Percentiles rank a stretch among this genome's conserved stretches.
phyloP scores from a whole-genome alignment of 2,888 invertebrate genomes.

The Nomada lathburiana region DNA sequence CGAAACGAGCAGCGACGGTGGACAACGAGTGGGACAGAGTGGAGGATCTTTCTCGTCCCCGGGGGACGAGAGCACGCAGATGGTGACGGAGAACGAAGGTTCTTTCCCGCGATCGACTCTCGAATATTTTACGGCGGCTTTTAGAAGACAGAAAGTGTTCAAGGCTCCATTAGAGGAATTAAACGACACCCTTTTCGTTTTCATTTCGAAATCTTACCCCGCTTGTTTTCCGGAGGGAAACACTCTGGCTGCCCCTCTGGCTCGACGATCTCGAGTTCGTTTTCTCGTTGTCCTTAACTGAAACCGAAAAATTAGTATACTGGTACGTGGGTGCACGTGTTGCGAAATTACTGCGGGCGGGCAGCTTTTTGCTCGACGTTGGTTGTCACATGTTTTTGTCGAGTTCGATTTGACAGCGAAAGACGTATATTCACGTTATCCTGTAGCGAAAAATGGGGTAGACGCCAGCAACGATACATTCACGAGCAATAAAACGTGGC shows the following conservation, averaged over 20 bases:
- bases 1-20: slow-evolving; percentile 22
- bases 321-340: background rate
- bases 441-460: background rate
- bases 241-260: slow-evolving; percentile 80
- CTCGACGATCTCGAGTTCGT: slow-evolving; percentile 77
- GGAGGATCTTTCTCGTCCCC: background rate
- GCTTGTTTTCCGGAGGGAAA: slow-evolving; percentile 81
- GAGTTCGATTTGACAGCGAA: too few species aligned
- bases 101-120: background rate
- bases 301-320: slow-evolving; percentile 48
- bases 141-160: slow-evolving; percentile 1
- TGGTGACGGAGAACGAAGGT: background rate
- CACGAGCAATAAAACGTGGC: background rate
- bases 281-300: slow-evolving; percentile 83
- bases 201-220: slow-evolving; percentile 77
- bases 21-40: background rate
- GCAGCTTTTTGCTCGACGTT: too few species aligned
- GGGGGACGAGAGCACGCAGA: background rate
- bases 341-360: too few species aligned
- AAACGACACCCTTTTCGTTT: background rate
- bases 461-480: background rate
- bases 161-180: slow-evolving; percentile 27
- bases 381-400: too few species aligned
- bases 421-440: too few species aligned
- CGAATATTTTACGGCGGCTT: background rate